phyloP scores from a whole-genome alignment of 2,888 invertebrate genomes.

The Drosophila sordidula region DNA sequence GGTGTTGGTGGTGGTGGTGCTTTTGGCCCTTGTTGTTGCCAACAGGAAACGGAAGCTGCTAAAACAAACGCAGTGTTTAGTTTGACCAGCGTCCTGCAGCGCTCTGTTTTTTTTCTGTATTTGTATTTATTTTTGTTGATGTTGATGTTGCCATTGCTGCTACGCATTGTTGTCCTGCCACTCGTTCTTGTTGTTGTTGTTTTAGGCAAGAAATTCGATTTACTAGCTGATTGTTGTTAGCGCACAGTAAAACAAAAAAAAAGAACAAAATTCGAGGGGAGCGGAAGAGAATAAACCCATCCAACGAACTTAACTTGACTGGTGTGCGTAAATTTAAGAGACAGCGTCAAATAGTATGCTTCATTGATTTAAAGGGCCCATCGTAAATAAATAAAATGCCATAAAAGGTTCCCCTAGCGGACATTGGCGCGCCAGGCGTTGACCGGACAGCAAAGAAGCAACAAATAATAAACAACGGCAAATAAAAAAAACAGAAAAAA shows the following conservation, averaged over 20 bases:
- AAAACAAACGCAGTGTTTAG: constrained; percentile 79
- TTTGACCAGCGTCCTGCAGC: constrained; percentile 56
- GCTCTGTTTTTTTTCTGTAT: constrained; percentile 34
- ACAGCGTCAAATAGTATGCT: constrained; percentile 68
- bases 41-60: constrained; percentile 78
- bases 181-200: constrained; percentile 59
- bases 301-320: constrained; percentile 34
- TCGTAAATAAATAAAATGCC: constrained; percentile 77
- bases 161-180: constrained; percentile 57
- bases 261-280: background rate
- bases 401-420: constrained; percentile 59
- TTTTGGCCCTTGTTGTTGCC: constrained; percentile 28
- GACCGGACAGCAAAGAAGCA: constrained; percentile 55
- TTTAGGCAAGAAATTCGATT: constrained; percentile 79
- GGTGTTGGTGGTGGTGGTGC: constrained; percentile 18
- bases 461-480: constrained; percentile 60
- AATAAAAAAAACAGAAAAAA: constrained; percentile 16
- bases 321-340: constrained; percentile 72
- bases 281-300: constrained; percentile 5
- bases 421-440: constrained; percentile 51
- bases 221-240: constrained; percentile 79
- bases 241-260: constrained; percentile 35
- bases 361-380: constrained; percentile 77
- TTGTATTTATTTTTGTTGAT: constrained; percentile 69
- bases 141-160: constrained; percentile 54